These are phyloP conservation scores for Rhodophaea formosa DNA, from an alignment of 2,888 invertebrate genomes.

Conservation along the genomic window DNA sequence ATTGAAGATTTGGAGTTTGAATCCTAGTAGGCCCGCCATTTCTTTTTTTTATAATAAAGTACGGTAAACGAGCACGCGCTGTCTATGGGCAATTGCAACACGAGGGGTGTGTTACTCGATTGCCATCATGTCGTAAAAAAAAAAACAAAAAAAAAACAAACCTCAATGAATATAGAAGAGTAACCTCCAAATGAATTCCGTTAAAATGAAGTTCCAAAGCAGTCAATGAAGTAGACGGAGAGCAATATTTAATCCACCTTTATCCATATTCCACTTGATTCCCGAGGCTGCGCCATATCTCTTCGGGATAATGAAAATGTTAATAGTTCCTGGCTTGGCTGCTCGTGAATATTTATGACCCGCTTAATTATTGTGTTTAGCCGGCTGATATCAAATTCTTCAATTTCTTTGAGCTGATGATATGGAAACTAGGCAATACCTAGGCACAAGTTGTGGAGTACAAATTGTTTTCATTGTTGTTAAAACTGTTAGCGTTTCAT, in stretches of 20 bases:
- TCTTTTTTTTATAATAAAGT: too few relatives aligned
- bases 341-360: slow-evolving; percentile 32
- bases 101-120: too few relatives aligned
- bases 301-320: slow-evolving; percentile 43
- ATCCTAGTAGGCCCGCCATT: too few relatives aligned
- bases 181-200: not conserved
- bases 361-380: slow-evolving; percentile 14
- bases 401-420: not conserved
- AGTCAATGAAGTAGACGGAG: not conserved
- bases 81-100: too few relatives aligned
- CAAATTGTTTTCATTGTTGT: too few relatives aligned
- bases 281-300: not conserved
- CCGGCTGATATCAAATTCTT: slow-evolving; percentile 7
- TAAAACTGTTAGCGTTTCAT: too few relatives aligned
- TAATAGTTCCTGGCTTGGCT: slow-evolving; percentile 40
- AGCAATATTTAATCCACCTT: slow-evolving; percentile 1
- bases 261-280: slow-evolving; percentile 10
- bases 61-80: too few relatives aligned
- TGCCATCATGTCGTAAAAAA: too few relatives aligned
- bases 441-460: too few relatives aligned
- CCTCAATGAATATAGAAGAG: too few relatives aligned
- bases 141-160: too few relatives aligned
- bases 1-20: too few relatives aligned
- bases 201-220: not conserved
- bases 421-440: not conserved